Conservation (phyloP, 2,113 vertebrate genomes). For the Alosa alosa region DNA sequence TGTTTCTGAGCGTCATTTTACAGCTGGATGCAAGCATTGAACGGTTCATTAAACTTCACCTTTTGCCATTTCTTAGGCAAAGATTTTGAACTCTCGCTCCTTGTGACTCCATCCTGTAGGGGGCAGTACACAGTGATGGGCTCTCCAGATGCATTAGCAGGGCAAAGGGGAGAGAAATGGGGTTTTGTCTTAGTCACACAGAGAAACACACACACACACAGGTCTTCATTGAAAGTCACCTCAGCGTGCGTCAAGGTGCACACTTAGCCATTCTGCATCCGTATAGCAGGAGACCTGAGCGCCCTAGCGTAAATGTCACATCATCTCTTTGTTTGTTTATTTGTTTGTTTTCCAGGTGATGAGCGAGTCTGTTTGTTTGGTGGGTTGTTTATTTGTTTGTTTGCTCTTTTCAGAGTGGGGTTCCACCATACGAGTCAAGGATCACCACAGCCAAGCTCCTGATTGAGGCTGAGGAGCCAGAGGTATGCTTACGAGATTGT, state of each 20-base stretch:
- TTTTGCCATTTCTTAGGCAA: too few species aligned
- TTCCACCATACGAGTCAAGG: slow-evolving; percentile 66
- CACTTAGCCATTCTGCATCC: not conserved
- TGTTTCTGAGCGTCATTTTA: too few species aligned
- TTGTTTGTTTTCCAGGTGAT: slow-evolving; percentile 6
- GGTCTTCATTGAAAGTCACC: not conserved
- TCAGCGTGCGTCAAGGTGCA: not conserved
- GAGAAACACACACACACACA: not conserved
- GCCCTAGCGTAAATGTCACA: not conserved
- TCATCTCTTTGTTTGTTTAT: not conserved
- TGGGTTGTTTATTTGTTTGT: not conserved
- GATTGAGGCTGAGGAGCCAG: slow-evolving; percentile 65
- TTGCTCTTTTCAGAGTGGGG: slow-evolving; percentile 49
- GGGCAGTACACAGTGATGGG: too few species aligned
- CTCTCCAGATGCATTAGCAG: too few species aligned
- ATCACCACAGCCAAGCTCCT: slow-evolving; percentile 70
- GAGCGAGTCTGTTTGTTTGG: not conserved
- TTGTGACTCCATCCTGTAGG: too few species aligned
- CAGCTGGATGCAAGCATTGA: too few species aligned
- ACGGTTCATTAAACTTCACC: too few species aligned
- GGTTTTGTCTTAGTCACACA: not conserved
- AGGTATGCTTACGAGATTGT: slow-evolving; percentile 50
- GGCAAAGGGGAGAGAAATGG: too few species aligned
- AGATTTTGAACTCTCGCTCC: too few species aligned
- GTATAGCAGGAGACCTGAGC: not conserved